Base-by-base conservation (phyloP, 1,140 invertebrate genomes). In the Drosophila obscura region DNA sequence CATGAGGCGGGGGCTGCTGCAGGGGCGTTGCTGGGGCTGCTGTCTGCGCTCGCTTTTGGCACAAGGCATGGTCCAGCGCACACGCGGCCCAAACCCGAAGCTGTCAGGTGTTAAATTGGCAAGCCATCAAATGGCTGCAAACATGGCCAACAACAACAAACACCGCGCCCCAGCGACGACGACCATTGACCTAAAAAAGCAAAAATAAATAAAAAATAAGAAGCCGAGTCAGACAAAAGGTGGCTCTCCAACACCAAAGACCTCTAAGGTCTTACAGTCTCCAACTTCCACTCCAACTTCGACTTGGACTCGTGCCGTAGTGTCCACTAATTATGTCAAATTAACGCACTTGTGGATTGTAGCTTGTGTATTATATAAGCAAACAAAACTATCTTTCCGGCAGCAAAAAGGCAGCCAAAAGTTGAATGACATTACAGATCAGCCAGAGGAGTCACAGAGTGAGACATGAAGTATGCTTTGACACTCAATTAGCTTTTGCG, bases 61-160 rank as follows among this genome's bases (percentile, higher is more conserved):
- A 77, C 78, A 62, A 46, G 46, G 46, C 74, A 55, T 57, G 80
- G 74, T 82, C 80, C 75, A 83, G 45, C 62, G 78, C 67, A 66
- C 77, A 80, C 77, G 75, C 39, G 52, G 44, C 15, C 58, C 69
- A 44, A 74, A 68, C 73, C 31, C 13, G 73, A 39, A 51, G 73
- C 73, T 87, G 65, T 73, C 83, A 87, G 82, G 82, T 87, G 82
- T 88, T 87, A 85, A 85, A 85, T 85, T 85, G 74, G 82, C 69
- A 66, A 80, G 72, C 66, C 63, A 79, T 83, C 80, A 78, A 81
- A 81, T 72, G 48, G 80, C 59, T 49, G 60, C 60, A 73, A 74
- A 58, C 69, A 73, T 60, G 55, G 62, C 24, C 62, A 63, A 55
- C 69, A 39, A 61, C 53, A 61, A 63, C 78, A 87, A 87, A 78